Base-by-base conservation (phyloP, 37 sponge, comb jelly and placozoan species). In the Cliona cf. orientalis region DNA sequence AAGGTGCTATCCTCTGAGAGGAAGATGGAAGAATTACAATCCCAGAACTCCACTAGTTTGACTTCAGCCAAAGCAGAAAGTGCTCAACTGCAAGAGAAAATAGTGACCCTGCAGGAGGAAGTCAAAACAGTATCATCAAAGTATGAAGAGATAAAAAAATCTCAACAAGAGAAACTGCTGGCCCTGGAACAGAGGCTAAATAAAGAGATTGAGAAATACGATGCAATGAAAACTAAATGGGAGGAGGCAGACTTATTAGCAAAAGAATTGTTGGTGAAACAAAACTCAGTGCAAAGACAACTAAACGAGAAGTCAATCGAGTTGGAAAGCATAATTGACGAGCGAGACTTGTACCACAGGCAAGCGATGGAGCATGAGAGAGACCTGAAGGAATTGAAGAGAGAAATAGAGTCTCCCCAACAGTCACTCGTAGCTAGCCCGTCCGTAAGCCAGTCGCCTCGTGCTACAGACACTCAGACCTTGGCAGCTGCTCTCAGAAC, bases 351-450 rank as follows among this genome's bases (percentile, higher is more conserved):
- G 3, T 42, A 74, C 33, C 34, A 76, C 44, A 80, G 74, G 36
- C 55, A 75, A 60, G 33, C 28, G 58, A 87, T 87, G 88, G 88
- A 87, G 37, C n/a, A 58, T 31, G 88, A 87, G 40, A 46, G 88
- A 33, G 88, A 87, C 33, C 31, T 81, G 45, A 74, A 65, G 38
- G 81, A 80, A 23, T 40, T 71, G 17, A 43, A 33, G 46, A 72
- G 80, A 23, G 74, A 55, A 9, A 17, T 74, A 39, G 35, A 12
- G 1, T 46, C 56, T 46, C 49, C 82, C n/a, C n/a, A n/a, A n/a
- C n/a, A n/a, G n/a, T n/a, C n/a, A n/a, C n/a, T n/a, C n/a, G n/a
- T n/a, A n/a, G n/a, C n/a, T n/a, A n/a, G n/a, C n/a, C n/a, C n/a
- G n/a, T n/a, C n/a, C n/a, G n/a, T n/a, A n/a, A n/a, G n/a, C n/a